Conservation (phyloP, 2,797 vertebrate species). For the Myiotriccus ornatus region DNA sequence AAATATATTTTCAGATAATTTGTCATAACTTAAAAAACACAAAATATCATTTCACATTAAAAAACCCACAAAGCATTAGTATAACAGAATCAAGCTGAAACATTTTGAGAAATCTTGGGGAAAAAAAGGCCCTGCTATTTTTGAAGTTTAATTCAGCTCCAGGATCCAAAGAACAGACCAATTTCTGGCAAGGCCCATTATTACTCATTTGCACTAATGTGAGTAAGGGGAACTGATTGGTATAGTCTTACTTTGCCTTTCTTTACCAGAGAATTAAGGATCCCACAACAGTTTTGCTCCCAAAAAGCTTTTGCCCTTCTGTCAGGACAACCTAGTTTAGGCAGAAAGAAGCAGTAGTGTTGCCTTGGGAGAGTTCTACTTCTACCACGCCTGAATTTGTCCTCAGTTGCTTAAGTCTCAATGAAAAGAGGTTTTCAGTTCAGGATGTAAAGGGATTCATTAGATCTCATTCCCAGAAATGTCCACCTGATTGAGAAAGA, state of each 20-base stretch:
- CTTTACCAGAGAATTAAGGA: neutral
- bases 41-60: neutral
- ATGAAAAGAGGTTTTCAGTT: slow-evolving; percentile 51
- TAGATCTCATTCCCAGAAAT: slow-evolving; percentile 61
- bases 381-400: neutral
- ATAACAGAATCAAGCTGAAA: neutral
- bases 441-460: slow-evolving; percentile 62
- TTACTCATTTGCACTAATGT: neutral
- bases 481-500: slow-evolving; percentile 63
- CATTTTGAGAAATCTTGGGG: neutral
- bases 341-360: neutral
- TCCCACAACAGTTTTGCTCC: neutral
- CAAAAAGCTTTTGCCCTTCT: neutral
- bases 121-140: neutral
- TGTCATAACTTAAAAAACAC: neutral
- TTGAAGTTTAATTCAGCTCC: neutral
- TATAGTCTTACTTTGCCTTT: neutral
- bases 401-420: slow-evolving; percentile 31
- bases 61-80: neutral
- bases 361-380: slow-evolving; percentile 25
- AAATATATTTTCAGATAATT: neutral
- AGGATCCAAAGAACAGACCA: neutral
- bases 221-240: neutral
- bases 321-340: neutral
- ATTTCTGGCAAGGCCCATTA: neutral